Conservation (phyloP, 2,113 vertebrate genomes). For the Axis porcinus region DNA sequence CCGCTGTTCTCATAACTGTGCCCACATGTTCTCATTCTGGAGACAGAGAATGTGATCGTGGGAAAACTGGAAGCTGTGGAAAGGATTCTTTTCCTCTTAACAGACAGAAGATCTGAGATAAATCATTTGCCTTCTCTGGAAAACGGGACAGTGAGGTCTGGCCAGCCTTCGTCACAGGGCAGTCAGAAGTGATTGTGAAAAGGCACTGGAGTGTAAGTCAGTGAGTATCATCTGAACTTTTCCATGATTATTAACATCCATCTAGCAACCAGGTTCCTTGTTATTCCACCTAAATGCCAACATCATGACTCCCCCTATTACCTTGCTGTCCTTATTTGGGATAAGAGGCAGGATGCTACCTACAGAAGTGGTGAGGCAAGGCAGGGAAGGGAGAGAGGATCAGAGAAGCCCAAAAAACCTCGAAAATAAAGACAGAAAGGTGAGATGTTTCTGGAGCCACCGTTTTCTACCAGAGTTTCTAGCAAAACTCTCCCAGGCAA, state of each 20-base stretch:
- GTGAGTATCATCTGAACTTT: not conserved
- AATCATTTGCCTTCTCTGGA: not conserved
- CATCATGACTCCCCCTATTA: not conserved
- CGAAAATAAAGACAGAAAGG: not conserved
- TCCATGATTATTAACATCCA: not conserved
- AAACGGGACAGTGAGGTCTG: not conserved
- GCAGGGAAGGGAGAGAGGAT: rapidly evolving
- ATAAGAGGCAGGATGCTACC: not conserved
- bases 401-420: not conserved
- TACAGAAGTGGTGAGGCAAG: not conserved
- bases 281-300: not conserved
- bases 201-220: not conserved
- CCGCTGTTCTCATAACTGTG: not conserved
- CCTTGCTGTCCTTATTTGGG: too few relatives aligned
- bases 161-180: not conserved
- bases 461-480: too few relatives aligned
- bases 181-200: not conserved
- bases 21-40: not conserved
- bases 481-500: not conserved
- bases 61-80: not conserved
- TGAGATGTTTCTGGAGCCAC: not conserved
- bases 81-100: not conserved
- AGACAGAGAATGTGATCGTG: not conserved
- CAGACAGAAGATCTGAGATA: not conserved
- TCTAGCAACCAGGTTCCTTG: not conserved